Base-by-base conservation (phyloP, 2,888 invertebrate species). In the Rhagonycha fulva region DNA sequence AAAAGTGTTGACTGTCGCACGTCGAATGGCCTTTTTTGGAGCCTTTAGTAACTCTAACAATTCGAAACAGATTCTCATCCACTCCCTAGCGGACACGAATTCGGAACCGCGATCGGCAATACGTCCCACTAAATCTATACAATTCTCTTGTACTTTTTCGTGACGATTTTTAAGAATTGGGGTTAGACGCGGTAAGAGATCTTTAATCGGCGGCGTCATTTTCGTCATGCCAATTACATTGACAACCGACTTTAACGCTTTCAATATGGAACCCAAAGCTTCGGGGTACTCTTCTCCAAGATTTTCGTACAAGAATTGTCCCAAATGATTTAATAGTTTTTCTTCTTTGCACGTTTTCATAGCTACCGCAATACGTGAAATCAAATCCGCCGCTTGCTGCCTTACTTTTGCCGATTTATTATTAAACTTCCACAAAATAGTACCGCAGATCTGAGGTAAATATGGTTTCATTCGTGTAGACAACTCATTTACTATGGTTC, bases 281-380 rank as follows among this genome's bases (percentile, higher is more conserved):
- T 99, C 99, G 0, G 99, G 99, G 87, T 99, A 99, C 88, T 99
- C 99, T 89, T 99, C 99, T 81, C 99, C 99, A 83, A 99, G 90
- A 87, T 99, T 99, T 89, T 99, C 99, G 86, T 99, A 99, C 61
- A 99, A 90, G 26, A 99, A 99, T 14, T 99, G 98, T 78, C 99
- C 99, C 87, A 99, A 93, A 92, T 99, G 99, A 0, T 99, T 98
- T 99, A 99, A 99, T 67, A 99, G 90, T 89, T 99, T 99, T 90
- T 99, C 99, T 90, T 99, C 99, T 87, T 99, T 98, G 86, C 99
- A 99, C 0, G 98, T 98, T 87, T 99, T 99, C 99, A 99, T 99
- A 30, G 99, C 99, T 4, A 98, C 96, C 2, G 99, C 99, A 82
- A 97, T 98, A 71, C 98, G 92, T 0, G 99, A 98, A 84, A 99